A percentile compares a stretch with the other conserved stretches of the same genome.
Conservation (phyloP, 2,797 vertebrate species). For the Graptemys geographica region DNA sequence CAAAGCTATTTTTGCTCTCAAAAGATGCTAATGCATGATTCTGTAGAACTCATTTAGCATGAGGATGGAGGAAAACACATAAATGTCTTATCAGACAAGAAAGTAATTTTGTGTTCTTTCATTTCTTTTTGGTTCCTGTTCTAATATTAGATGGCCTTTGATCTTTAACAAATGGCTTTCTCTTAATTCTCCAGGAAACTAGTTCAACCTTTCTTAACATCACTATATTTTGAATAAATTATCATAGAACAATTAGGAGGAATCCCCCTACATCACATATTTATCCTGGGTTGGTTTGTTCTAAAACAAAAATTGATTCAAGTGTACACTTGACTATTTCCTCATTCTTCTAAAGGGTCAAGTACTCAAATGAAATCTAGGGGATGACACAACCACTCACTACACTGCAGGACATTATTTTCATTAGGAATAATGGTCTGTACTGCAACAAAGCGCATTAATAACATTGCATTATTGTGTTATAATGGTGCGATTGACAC, state of each 20-base stretch:
- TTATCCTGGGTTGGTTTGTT: conserved; percentile 61
- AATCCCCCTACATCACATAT: conserved; percentile 56
- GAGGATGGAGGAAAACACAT: conserved; percentile 59
- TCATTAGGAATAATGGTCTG: conserved; percentile 43
- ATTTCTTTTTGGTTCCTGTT: conserved; percentile 68
- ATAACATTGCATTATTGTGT: conserved; percentile 48
- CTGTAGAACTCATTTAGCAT: conserved; percentile 60
- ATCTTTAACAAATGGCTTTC: conserved; percentile 69
- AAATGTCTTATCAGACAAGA: conserved; percentile 66
- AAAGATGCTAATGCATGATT: conserved; percentile 44
- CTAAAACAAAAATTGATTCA: conserved; percentile 63
- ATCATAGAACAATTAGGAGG: conserved; percentile 63
- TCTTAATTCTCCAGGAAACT: conserved; percentile 61
- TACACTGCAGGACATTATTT: conserved; percentile 41
- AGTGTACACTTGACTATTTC: conserved; percentile 51
- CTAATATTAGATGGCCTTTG: conserved; percentile 68
- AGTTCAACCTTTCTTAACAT: conserved; percentile 64
- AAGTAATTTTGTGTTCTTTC: conserved; percentile 68
- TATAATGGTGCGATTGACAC: conserved; percentile 57
- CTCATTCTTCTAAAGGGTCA: conserved; percentile 41
- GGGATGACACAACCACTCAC: conserved; percentile 57
- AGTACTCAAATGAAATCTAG: conserved; percentile 53
- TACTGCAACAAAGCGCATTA: conserved; percentile 62
- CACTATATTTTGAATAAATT: conserved; percentile 69
- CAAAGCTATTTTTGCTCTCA: conserved; percentile 53